phyloP scores from a whole-genome alignment of 1,140 invertebrate species.

The Aphelenchoides fujianensis region DNA sequence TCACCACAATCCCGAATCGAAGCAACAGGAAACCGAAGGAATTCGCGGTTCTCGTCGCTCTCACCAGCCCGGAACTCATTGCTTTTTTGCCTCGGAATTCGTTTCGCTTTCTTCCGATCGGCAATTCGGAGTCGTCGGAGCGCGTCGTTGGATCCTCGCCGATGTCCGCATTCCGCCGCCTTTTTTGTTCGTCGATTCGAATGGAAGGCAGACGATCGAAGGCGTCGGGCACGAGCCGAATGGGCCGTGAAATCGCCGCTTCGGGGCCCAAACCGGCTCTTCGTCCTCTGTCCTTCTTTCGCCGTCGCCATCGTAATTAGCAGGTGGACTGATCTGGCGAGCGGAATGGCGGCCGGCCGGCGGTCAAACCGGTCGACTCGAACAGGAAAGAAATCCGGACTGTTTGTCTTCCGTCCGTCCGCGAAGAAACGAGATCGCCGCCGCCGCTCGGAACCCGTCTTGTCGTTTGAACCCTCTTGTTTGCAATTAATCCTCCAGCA shows the following conservation, averaged over 20 bases:
- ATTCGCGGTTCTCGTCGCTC: too few species aligned
- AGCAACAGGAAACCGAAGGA: too few species aligned
- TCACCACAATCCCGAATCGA: too few species aligned
- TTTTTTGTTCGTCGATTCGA: background rate
- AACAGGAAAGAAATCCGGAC: background rate
- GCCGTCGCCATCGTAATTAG: constrained; percentile 1
- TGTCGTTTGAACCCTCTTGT: background rate
- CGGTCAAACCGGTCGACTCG: background rate
- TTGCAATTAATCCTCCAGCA: too few species aligned
- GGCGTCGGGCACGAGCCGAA: background rate
- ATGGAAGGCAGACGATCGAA: background rate
- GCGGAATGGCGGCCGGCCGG: background rate
- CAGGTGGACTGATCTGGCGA: background rate
- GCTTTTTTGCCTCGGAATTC: too few species aligned
- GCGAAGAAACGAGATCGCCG: too few species aligned
- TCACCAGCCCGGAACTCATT: too few species aligned
- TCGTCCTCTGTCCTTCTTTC: too few species aligned
- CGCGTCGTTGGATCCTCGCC: background rate
- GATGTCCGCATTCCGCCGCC: background rate
- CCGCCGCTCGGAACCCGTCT: background rate
- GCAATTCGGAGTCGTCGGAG: too few species aligned
- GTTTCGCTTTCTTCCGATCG: too few species aligned
- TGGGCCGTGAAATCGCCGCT: background rate
- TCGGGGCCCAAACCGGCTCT: too few species aligned
- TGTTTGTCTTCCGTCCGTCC: background rate